phyloP scores from a whole-genome alignment of 2,113 vertebrate genomes.

The Muntiacus reevesi region DNA sequence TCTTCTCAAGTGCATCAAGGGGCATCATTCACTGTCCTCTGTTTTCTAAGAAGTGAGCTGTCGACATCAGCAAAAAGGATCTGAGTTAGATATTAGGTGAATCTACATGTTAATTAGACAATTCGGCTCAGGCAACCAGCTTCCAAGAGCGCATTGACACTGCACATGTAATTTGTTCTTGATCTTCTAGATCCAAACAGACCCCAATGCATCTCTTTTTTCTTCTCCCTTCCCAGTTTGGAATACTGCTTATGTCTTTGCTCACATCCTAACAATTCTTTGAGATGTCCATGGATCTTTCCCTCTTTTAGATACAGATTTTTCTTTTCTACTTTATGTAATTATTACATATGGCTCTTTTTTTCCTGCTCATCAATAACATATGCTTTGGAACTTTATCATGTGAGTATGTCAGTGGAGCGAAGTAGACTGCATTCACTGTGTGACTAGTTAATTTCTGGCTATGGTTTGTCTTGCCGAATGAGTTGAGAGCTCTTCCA shows the following conservation, averaged over 20 bases:
- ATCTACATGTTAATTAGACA: not conserved
- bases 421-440: not conserved
- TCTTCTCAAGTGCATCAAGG: not conserved
- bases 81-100: not conserved
- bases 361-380: not conserved
- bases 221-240: not conserved
- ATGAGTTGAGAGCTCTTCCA: not conserved
- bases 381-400: not conserved
- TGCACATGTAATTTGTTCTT: not conserved
- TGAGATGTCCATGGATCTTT: not conserved
- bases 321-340: not conserved
- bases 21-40: not conserved
- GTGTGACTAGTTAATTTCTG: not conserved
- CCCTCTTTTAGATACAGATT: not conserved
- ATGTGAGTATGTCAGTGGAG: not conserved
- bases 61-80: not conserved
- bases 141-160: not conserved
- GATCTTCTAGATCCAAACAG: not conserved
- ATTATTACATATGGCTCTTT: not conserved
- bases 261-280: not conserved
- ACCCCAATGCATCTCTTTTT: not conserved
- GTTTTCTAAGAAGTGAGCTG: conserved; percentile 2
- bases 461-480: not conserved
- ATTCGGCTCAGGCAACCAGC: not conserved
- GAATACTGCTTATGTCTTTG: not conserved